Evolutionary conservation across 2,888 invertebrate genomes (phyloP).

Genomic region (Limenitis arthemis): DNA sequence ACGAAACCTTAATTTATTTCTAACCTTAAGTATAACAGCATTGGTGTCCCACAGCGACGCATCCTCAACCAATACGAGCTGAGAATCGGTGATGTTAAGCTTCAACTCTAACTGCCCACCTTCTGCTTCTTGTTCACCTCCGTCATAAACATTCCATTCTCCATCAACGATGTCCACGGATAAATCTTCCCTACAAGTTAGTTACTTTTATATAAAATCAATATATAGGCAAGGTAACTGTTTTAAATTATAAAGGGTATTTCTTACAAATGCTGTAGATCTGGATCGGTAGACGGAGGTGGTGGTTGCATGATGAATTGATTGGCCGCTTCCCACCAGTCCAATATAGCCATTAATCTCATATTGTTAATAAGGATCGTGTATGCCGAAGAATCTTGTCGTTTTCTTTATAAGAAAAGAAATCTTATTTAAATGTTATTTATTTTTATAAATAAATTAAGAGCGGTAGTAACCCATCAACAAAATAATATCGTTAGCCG

Average conservation of each 20-base stretch:
- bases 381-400: slow-evolving; percentile 79
- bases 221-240: no score
- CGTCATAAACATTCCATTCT: slow-evolving; percentile 6
- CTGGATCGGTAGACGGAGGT: slow-evolving; percentile 44
- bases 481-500: no score
- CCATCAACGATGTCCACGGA: slow-evolving; percentile 14
- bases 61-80: slow-evolving; percentile 94
- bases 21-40: slow-evolving; percentile 89
- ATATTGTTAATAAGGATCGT: slow-evolving; percentile 94
- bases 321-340: slow-evolving; percentile 91
- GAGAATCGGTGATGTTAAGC: slow-evolving; percentile 95
- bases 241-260: no score
- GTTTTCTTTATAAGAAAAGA: slow-evolving; percentile 58
- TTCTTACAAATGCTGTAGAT: slow-evolving; percentile 40
- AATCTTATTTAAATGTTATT: not conserved
- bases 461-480: no score
- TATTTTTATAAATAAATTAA: no score
- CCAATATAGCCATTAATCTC: slow-evolving; percentile 93
- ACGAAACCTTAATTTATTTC: no score
- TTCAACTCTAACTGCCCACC: slow-evolving; percentile 82
- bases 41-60: slow-evolving; percentile 90
- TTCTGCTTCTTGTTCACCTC: slow-evolving; percentile 2
- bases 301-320: slow-evolving; percentile 81
- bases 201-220: no score
- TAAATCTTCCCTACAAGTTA: slow-evolving; percentile 32